Conservation (phyloP, 2,797 vertebrate genomes). For the Alectoris magna region DNA sequence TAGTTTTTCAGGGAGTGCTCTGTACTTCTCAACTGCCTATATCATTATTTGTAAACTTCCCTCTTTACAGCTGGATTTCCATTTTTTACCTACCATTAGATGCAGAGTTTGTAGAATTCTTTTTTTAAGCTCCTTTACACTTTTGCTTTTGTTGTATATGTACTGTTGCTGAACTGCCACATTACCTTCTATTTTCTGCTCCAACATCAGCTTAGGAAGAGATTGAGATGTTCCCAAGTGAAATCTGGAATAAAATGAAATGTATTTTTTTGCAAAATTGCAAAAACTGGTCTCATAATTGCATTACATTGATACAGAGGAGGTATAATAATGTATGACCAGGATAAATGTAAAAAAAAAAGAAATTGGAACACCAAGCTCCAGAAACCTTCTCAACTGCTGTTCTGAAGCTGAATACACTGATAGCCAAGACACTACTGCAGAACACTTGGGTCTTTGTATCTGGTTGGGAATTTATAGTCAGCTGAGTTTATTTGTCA, state of each 20-base stretch:
- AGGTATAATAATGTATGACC: not conserved
- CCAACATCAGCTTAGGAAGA: not conserved
- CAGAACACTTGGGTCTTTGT: not conserved
- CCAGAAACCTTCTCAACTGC: not conserved
- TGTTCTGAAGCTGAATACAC: not conserved
- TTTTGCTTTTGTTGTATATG: not conserved
- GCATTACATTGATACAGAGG: not conserved
- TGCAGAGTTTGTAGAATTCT: not conserved
- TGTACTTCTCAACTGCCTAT: not conserved
- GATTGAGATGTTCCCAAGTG: not conserved
- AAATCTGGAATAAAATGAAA: not conserved
- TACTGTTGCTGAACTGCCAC: not conserved
- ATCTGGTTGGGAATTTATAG: not conserved
- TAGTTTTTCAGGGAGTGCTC: not conserved
- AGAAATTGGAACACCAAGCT: not conserved
- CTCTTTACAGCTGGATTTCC: not conserved
- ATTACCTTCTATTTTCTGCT: not conserved
- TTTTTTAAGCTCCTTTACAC: not conserved
- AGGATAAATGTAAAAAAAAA: not conserved
- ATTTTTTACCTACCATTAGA: not conserved
- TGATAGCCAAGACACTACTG: not conserved
- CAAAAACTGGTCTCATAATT: not conserved
- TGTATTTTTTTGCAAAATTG: not conserved
- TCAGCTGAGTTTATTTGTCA: not conserved
- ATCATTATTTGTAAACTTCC: not conserved